Evolutionary conservation across 2,797 vertebrate genomes (phyloP).

Genomic region (Malacoraja senta): DNA sequence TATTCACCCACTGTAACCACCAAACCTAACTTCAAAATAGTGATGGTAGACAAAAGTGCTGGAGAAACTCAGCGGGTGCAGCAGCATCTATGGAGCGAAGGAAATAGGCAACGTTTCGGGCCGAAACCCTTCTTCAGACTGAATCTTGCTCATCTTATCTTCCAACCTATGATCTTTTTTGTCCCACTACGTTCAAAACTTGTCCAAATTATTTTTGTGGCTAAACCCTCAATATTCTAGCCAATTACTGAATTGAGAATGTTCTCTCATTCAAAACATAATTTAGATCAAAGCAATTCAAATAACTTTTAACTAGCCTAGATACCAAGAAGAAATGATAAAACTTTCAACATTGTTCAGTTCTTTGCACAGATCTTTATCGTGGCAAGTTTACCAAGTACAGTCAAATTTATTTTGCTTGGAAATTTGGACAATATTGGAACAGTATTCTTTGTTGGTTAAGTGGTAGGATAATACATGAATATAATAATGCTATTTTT

Average conservation of each 20-base stretch:
- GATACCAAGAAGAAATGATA: not conserved
- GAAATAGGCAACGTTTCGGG: too few species aligned
- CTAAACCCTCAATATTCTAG: not conserved
- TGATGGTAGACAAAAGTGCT: too few species aligned
- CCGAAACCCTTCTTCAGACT: too few species aligned
- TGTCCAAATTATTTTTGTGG: not conserved
- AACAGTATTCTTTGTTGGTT: not conserved
- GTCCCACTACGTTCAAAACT: not conserved
- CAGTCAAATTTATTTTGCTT: slow-evolving; percentile 18
- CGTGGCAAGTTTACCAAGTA: not conserved
- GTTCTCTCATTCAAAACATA: not conserved
- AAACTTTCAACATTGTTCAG: not conserved
- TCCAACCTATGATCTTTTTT: not conserved
- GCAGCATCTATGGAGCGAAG: too few species aligned
- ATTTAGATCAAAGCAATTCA: not conserved
- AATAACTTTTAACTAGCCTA: not conserved
- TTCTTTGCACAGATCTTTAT: not conserved
- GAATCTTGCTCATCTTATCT: not conserved
- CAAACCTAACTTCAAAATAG: too few species aligned
- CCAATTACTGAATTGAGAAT: not conserved
- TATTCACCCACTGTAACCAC: too few species aligned
- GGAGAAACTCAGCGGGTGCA: too few species aligned
- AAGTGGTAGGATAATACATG: not conserved
- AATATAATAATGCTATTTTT: slow-evolving; percentile 7
- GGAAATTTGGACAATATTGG: slow-evolving; percentile 6